Percentiles rank a stretch among this genome's conserved stretches.
Conservation (phyloP, 2,888 invertebrate species). For the Drosophila paracracens region DNA sequence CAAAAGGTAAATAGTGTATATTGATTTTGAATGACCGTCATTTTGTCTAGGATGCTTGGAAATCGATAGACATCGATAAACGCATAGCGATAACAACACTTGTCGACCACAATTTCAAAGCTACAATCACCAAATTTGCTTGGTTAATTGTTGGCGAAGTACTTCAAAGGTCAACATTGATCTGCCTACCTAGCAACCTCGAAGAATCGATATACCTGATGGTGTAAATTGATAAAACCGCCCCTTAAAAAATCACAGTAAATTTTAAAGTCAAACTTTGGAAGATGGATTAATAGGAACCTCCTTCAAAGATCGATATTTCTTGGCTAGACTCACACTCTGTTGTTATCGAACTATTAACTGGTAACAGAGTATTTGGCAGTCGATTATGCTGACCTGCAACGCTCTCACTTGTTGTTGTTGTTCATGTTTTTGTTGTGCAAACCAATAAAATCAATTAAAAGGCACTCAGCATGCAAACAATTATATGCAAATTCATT, state of each 20-base stretch:
- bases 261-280: background rate
- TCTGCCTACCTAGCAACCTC: too few relatives aligned
- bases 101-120: background rate
- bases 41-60: background rate
- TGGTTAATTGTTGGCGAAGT: too few relatives aligned
- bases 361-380: background rate
- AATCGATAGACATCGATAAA: background rate
- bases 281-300: background rate
- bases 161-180: too few relatives aligned
- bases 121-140: too few relatives aligned
- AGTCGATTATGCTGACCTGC: background rate
- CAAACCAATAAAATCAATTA: constrained; percentile 80
- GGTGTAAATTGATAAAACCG: background rate
- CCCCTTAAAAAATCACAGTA: too few relatives aligned
- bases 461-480: constrained; percentile 80
- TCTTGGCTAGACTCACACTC: background rate
- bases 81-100: background rate
- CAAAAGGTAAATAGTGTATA: background rate
- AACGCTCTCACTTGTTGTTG: constrained; percentile 10
- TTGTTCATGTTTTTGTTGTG: constrained; percentile 41
- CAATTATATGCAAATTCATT: constrained; percentile 80
- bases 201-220: background rate
- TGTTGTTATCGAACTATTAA: background rate
- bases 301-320: background rate
- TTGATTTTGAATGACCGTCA: background rate